Evolutionary conservation across 2,797 vertebrate genomes (phyloP).

Genomic region (Cossypha dichroa): DNA sequence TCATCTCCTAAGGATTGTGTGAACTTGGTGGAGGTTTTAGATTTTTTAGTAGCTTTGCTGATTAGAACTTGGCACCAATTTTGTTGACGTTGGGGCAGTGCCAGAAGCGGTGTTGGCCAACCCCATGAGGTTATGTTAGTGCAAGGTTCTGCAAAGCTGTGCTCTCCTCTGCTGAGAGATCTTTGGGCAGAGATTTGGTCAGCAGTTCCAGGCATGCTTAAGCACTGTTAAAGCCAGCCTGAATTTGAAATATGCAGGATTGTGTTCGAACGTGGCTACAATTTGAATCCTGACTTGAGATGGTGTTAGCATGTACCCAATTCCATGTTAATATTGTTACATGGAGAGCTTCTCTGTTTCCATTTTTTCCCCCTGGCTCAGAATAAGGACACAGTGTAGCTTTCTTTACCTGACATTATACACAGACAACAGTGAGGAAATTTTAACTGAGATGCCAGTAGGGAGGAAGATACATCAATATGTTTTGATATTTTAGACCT

Average conservation of each 20-base stretch:
- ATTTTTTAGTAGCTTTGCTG: background rate
- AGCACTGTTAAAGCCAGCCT: background rate
- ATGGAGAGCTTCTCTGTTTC: background rate
- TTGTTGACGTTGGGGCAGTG: background rate
- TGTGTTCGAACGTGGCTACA: background rate
- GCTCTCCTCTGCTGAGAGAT: background rate
- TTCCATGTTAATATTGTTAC: background rate
- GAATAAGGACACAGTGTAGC: background rate
- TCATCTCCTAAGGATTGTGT: background rate
- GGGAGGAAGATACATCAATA: background rate
- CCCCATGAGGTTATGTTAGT: background rate
- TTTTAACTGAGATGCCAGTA: background rate
- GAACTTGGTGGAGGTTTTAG: background rate
- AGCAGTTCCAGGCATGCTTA: background rate
- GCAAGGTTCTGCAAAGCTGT: conserved; percentile 33
- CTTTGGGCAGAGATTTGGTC: background rate
- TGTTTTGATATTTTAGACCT: background rate
- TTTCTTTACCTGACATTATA: background rate
- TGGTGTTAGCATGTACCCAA: background rate
- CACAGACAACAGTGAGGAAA: background rate
- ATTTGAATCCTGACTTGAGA: background rate
- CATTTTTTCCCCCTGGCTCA: background rate
- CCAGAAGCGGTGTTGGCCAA: background rate
- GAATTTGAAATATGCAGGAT: background rate
- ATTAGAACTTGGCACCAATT: background rate